A percentile compares a stretch with the other conserved stretches of the same genome.
phyloP scores from a whole-genome alignment of 1,140 invertebrate genomes.

The Tetramorium parvispinum region DNA sequence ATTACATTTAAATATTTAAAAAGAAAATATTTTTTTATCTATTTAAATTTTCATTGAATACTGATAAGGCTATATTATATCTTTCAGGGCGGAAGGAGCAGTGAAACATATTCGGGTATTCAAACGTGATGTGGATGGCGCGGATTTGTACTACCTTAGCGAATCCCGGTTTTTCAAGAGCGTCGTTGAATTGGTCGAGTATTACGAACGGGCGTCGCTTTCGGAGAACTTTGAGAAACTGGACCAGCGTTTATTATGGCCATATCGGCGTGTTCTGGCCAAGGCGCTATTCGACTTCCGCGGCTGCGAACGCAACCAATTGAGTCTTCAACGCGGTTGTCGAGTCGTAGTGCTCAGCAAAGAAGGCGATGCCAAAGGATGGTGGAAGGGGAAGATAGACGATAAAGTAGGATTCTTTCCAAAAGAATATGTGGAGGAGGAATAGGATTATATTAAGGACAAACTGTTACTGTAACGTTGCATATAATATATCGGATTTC shows the following conservation, averaged over 20 bases:
- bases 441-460: slow-evolving; percentile 69
- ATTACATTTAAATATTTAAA: not conserved
- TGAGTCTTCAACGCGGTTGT: slow-evolving; percentile 92
- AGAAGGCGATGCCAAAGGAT: slow-evolving; percentile 92
- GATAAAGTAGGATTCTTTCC: slow-evolving; percentile 89
- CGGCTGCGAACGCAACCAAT: slow-evolving; percentile 90
- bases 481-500: slow-evolving; percentile 23
- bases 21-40: not conserved
- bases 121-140: slow-evolving; percentile 87
- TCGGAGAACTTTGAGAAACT: slow-evolving; percentile 96
- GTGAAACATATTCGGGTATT: slow-evolving; percentile 97
- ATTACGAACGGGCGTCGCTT: slow-evolving; percentile 95
- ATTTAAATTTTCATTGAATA: not conserved
- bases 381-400: slow-evolving; percentile 92
- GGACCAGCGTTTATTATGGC: slow-evolving; percentile 91
- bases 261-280: slow-evolving; percentile 90
- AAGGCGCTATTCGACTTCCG: slow-evolving; percentile 92
- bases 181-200: slow-evolving; percentile 94
- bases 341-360: slow-evolving; percentile 92
- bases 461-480: slow-evolving; percentile 22
- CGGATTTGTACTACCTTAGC: slow-evolving; percentile 91
- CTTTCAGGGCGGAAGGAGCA: slow-evolving; percentile 91
- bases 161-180: slow-evolving; percentile 96
- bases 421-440: slow-evolving; percentile 88
- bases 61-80: slow-evolving; percentile 4